Percentiles rank a stretch among this genome's conserved stretches.
These are phyloP conservation scores for Characodon lateralis DNA, from an alignment of 2,797 vertebrate species.

Conservation along the genomic window DNA sequence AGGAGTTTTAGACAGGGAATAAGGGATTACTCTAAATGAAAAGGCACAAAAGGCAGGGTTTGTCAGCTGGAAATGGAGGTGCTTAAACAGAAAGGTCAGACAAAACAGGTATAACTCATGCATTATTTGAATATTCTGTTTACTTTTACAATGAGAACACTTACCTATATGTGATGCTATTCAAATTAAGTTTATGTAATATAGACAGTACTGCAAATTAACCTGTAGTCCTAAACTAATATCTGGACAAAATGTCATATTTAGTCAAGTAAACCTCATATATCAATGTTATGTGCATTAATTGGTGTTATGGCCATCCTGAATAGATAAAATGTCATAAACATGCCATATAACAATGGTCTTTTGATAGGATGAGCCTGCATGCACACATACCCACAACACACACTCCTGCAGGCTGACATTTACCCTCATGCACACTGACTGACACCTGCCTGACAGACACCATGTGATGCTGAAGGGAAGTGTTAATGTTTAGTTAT, in stretches of 20 bases:
- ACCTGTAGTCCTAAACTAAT: neutral
- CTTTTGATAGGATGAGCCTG: neutral
- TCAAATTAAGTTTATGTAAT: neutral
- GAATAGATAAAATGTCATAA: neutral
- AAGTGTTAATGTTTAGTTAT: conserved; percentile 65
- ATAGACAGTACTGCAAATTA: neutral
- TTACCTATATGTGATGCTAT: neutral
- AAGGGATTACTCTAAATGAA: conserved; percentile 13
- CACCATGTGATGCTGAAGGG: conserved; percentile 58
- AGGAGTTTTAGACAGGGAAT: conserved; percentile 44
- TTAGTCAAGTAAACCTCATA: neutral
- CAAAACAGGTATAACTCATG: neutral
- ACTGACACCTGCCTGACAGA: conserved; percentile 25
- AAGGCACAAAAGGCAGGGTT: conserved; percentile 30
- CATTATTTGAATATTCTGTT: neutral
- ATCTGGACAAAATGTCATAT: neutral
- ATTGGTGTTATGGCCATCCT: neutral
- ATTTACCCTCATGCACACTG: neutral
- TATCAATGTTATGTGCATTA: neutral
- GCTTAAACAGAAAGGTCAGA: neutral
- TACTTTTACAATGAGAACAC: neutral
- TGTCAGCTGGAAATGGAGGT: conserved; percentile 6
- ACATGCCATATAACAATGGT: neutral
- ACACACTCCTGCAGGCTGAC: neutral
- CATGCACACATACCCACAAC: conserved; percentile 1